Evolutionary conservation across 1,140 invertebrate species (phyloP), one percentile per base, ranked within the genome.

Genomic region (Tetragonula clypearis): DNA sequence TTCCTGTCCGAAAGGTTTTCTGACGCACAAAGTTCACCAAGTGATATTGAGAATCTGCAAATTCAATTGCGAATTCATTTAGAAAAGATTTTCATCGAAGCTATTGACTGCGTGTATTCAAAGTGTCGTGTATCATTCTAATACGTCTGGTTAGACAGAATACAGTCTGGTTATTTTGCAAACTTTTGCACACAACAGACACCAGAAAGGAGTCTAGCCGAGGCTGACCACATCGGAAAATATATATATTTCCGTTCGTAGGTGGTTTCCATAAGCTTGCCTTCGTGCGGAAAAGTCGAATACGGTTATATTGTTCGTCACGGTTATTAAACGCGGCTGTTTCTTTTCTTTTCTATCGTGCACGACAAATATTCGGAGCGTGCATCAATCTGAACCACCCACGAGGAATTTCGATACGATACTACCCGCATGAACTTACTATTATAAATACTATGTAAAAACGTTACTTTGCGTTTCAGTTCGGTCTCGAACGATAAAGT

Each of bases 201-300:
- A 17, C 6, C 35, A 2, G n/a, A 65, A 55, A 74, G 21, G 4
- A 56, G 9, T 49, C 68, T 17, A 21, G 35, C 60, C 23, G 9
- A 68, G 75, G n/a, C 60, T 49, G 21, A n/a, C 5, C 26, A 15
- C 15, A 21, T 72, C n/a, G 75, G 79, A 79, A 84, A n/a, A n/a
- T n/a, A 79, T 62, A 60, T 8, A 41, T 41, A 49, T 72, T 72
- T 89, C 81, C 85, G 68, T 53, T 82, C 21, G 73, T 73, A 56
- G 19, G 75, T 71, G 87, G 84, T 90, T 88, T 85, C 86, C 81
- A 84, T 75, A 77, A 74, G 78, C 30, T 79, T 21, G 77, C 60
- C 68, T 87, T 84, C 77, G 88, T 55, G 79, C 82, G 87, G 86
- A 89, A 87, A 85, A 77, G 49, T 85, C 66, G 84, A 73, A 81